Percentiles rank a stretch among this genome's conserved stretches.
phyloP scores from a whole-genome alignment of 2,113 vertebrate species.

The Ginglymostoma cirratum region DNA sequence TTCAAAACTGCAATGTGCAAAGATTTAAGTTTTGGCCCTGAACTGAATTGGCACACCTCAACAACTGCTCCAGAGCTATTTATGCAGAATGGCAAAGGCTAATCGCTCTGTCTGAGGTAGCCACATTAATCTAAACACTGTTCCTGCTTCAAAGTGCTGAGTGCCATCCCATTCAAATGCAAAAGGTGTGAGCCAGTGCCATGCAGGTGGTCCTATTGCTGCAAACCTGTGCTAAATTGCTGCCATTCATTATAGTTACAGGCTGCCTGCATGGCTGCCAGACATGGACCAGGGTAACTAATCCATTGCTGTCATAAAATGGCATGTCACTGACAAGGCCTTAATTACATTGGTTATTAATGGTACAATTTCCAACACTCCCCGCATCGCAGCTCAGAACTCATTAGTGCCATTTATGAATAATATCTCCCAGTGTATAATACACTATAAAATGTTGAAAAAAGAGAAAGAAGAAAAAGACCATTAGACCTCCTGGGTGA shows the following conservation, averaged over 20 bases:
- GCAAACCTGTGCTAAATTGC: constrained; percentile 86
- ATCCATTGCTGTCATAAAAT: constrained; percentile 92
- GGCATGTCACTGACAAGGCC: constrained; percentile 96
- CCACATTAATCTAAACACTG: constrained; percentile 54
- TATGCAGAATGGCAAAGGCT: constrained; percentile 57
- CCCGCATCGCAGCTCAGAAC: constrained; percentile 73
- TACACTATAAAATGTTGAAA: constrained; percentile 49
- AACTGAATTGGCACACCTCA: constrained; percentile 61
- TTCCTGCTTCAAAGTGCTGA: constrained; percentile 48
- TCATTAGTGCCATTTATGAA: constrained; percentile 78
- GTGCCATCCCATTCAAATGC: constrained; percentile 50
- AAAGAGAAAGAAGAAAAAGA: neutral
- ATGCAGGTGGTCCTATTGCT: constrained; percentile 81
- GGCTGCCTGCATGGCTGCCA: constrained; percentile 67
- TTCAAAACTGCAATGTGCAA: constrained; percentile 18
- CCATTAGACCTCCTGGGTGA: constrained; percentile 19
- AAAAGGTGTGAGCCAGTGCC: constrained; percentile 57
- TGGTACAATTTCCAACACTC: constrained; percentile 83
- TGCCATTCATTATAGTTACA: constrained; percentile 82
- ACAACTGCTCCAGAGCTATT: constrained; percentile 47
- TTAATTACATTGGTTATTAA: constrained; percentile 99
- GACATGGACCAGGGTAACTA: constrained; percentile 64
- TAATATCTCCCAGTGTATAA: constrained; percentile 62
- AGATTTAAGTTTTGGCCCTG: constrained; percentile 36
- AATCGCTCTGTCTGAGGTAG: constrained; percentile 53